Percentiles rank a stretch among this genome's conserved stretches.
phyloP scores from a whole-genome alignment of 35 echinoderm and acorn worm genomes.

The Eucidaris tribuloides region DNA sequence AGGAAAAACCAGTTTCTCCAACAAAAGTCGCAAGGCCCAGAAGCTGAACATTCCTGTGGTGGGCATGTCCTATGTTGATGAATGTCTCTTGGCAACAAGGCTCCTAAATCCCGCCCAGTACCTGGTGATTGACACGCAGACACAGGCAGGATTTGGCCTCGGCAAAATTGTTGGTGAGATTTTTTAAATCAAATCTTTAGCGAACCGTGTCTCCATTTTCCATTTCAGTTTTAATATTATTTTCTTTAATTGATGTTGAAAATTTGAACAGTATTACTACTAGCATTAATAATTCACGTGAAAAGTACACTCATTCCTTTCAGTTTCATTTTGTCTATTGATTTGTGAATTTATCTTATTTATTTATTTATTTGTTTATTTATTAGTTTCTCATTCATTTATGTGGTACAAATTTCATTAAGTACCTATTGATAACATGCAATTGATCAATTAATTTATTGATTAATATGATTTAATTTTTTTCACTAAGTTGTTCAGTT shows the following conservation, averaged over 20 bases:
- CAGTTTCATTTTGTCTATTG: neutral
- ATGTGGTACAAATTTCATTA: too few species aligned
- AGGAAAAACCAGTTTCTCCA: neutral
- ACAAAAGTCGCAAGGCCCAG: constrained; percentile 13
- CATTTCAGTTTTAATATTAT: neutral
- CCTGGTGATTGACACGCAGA: neutral
- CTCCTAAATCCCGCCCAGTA: neutral
- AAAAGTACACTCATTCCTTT: neutral
- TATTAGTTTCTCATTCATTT: too few species aligned
- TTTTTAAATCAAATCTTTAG: neutral
- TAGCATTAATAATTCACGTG: neutral
- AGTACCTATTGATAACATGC: too few species aligned
- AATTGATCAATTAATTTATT: too few species aligned
- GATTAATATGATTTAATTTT: too few species aligned
- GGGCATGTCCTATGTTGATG: neutral
- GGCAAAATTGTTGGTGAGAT: neutral
- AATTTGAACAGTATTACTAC: neutral
- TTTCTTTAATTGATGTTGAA: neutral
- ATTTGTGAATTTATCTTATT: too few species aligned
- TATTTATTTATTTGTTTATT: too few species aligned
- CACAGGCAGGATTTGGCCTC: neutral
- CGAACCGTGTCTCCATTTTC: too few species aligned
- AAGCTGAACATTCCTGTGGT: constrained; percentile 19
- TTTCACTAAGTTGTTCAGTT: too few species aligned
- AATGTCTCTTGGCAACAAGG: neutral